phyloP scores from a whole-genome alignment of 1,140 invertebrate genomes.

The Diorhabda carinulata region DNA sequence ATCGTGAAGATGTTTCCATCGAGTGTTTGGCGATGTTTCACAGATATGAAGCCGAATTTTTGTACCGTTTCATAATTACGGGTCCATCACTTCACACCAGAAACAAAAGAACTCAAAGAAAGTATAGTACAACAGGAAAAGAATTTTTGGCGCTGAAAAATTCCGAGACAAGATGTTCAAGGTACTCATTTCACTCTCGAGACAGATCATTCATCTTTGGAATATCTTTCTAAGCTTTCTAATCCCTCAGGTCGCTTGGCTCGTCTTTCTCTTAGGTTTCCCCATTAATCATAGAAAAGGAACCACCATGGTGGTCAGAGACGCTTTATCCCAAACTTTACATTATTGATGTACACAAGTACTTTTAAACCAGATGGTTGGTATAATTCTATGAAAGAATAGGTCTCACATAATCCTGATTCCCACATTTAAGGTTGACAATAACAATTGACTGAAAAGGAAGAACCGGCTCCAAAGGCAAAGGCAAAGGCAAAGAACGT shows the following conservation, averaged over 20 bases:
- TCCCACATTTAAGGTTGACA: too few species aligned
- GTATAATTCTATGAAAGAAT: too few species aligned
- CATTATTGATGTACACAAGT: not conserved
- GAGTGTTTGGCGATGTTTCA: too few species aligned
- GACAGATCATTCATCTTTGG: constrained; percentile 50
- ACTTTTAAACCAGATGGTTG: too few species aligned
- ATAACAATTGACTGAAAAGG: not conserved
- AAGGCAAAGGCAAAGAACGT: not conserved
- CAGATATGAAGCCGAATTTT: too few species aligned
- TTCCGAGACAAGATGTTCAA: constrained; percentile 33
- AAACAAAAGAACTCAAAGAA: too few species aligned
- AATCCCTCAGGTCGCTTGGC: constrained; percentile 28
- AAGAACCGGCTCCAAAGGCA: not conserved
- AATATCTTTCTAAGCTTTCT: constrained; percentile 39
- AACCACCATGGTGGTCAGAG: constrained; percentile 36
- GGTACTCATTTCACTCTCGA: constrained; percentile 47
- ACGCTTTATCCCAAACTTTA: constrained; percentile 23
- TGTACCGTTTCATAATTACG: too few species aligned
- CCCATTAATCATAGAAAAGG: constrained; percentile 46
- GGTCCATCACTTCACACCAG: too few species aligned
- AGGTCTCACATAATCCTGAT: too few species aligned
- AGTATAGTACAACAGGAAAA: too few species aligned
- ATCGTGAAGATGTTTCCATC: too few species aligned
- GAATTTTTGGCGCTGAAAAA: too few species aligned
- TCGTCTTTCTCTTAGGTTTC: constrained; percentile 38